Base-by-base conservation (phyloP, 2,888 invertebrate genomes). In the Nemoura dubitans region DNA sequence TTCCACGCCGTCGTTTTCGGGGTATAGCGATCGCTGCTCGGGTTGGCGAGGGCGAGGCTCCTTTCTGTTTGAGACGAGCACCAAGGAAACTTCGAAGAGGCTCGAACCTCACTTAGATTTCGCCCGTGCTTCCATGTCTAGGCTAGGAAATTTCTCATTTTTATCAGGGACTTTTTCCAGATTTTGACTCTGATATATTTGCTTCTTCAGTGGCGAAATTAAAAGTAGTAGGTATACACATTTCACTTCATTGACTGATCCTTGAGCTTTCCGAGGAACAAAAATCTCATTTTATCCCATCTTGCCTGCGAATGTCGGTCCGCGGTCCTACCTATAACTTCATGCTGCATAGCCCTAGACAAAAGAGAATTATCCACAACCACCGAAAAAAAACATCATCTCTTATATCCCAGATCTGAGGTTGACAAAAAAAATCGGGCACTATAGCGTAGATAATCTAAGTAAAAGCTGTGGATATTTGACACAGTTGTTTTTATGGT, bases 261-360 rank as follows among this genome's bases (percentile, higher is more conserved):
- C 59, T 21, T 1, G 16, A 59, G 59, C 59, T 21, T 59, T 14
- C 16, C 21, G 59, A 59, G 59, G 59, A 7, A 21, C 3, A 21
- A 21, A 59, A 16, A 7, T 59, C 59, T 16, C 59, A 59, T 7
- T 21, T 36, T 59, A 59, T 21, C 59, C 14, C 59, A 59, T 59
- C 59, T 21, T 1, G 59, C 59, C 59, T 21, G 59, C 21, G 59
- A 59, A 59, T 59, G 59, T 59, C 59, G 59, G 1, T 59, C 21
- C 21, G 59, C 14, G 59, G 59, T 59, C 2, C 59, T 21, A 59
- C 59, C 10, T 10, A 3, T 59, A 59, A 59, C 78, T 78, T 78
- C 78, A 78, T 78, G 78, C 78, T 78, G 28, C 78, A n/a, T 78
- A 78, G n/a, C 78, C 78, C 26, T 78, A 78, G 78, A 78, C 78